These are phyloP conservation scores for Epinephelus malabaricus DNA, from an alignment of 2,797 vertebrate genomes.

Conservation along the genomic window DNA sequence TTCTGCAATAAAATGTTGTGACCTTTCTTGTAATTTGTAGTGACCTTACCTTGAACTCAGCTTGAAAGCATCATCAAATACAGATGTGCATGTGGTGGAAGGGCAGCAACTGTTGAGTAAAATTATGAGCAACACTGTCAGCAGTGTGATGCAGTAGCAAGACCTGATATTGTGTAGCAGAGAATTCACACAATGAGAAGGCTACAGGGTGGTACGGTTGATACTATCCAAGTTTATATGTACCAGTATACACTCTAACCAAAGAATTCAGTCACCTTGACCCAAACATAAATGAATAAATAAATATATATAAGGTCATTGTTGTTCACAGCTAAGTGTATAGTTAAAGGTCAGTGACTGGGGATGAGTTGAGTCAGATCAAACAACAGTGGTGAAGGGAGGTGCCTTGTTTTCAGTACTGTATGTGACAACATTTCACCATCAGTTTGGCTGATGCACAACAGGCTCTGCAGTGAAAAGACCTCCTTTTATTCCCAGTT, in stretches of 20 bases:
- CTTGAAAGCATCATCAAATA: slow-evolving; percentile 67
- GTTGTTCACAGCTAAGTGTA: slow-evolving; percentile 39
- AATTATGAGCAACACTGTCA: slow-evolving; percentile 13
- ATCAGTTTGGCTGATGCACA: slow-evolving; percentile 65
- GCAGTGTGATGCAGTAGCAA: neutral
- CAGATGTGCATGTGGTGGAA: slow-evolving; percentile 63
- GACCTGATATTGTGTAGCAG: neutral
- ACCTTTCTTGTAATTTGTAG: slow-evolving; percentile 65
- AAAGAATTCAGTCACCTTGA: slow-evolving; percentile 6
- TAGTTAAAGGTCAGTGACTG: slow-evolving; percentile 49
- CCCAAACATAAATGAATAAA: slow-evolving; percentile 31
- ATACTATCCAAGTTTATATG: too few species aligned
- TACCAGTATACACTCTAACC: neutral
- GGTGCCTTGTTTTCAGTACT: slow-evolving; percentile 30
- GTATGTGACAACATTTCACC: slow-evolving; percentile 56
- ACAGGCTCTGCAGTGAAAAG: slow-evolving; percentile 52
- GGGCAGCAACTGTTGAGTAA: slow-evolving; percentile 35
- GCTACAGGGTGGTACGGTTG: too few species aligned
- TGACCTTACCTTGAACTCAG: slow-evolving; percentile 69
- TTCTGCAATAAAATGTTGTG: slow-evolving; percentile 56
- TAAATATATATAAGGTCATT: slow-evolving; percentile 20
- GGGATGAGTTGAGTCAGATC: slow-evolving; percentile 37
- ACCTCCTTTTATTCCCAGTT: slow-evolving; percentile 40
- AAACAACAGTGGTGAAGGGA: slow-evolving; percentile 28
- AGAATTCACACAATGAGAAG: neutral